Evolutionary conservation across 2,888 invertebrate species (phyloP), one percentile per base, ranked within the genome.

Genomic region (Dasypogon diadema): DNA sequence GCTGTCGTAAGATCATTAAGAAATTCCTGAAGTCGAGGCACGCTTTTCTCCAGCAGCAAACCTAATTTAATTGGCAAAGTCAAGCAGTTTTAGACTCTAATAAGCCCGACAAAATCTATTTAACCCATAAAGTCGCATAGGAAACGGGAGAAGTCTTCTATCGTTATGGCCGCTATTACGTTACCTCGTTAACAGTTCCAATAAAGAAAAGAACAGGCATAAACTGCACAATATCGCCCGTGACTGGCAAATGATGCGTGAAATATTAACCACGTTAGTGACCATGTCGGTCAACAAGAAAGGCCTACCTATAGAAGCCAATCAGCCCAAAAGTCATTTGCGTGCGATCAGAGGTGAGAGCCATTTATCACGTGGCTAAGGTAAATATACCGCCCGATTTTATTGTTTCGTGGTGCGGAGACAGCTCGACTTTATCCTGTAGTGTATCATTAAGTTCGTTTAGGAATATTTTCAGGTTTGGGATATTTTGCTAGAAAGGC

Each of bases 301-400:
- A 51, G 42, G 12, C 42, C 42, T 42, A 42, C 42, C 1, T 42
- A n/a, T n/a, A 42, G 51, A 2, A 51, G 18, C 51, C 51, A 51
- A 51, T 51, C 51, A 51, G 51, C 51, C 21, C 12, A 51, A 51
- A 21, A 51, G 51, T 51, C 51, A 51, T 51, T 51, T 51, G 51
- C 51, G 51, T 51, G 51, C 51, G 51, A 51, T 51, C 51, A 51
- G 51, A 75, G 70, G 75, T 75, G 75, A 75, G 75, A 58, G 75
- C 70, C 75, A 75, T 75, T 75, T 75, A 75, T 75, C 75, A 75
- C 68, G 58, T 42, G 56, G 58, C 26, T 75, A 75, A 75, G 58
- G 46, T 75, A 75, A 75, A 70, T 75, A 75, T 75, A 70, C 75
- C 72, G 75, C 70, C 70, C 70, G 58, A 58, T 75, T 75, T 75